Evolutionary conservation across 2,113 vertebrate genomes (phyloP).

Genomic region (Lasiurus cinereus): DNA sequence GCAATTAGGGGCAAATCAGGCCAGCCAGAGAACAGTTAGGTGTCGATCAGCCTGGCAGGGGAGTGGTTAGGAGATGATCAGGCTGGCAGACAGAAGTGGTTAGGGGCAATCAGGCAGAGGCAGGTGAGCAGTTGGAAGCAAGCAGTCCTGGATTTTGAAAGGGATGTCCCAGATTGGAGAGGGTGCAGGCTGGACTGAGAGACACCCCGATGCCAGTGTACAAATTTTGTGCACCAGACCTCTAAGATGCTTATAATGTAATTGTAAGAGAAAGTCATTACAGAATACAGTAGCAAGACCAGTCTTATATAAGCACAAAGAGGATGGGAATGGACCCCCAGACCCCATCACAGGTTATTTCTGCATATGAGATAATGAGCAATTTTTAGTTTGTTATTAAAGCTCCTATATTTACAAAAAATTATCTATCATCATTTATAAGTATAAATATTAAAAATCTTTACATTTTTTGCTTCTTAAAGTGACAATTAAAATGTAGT

Average conservation of each 20-base stretch:
- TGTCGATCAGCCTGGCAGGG: no score
- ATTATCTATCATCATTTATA: background rate
- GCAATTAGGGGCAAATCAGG: no score
- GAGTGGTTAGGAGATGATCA: no score
- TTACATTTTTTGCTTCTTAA: background rate
- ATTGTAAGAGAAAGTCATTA: background rate
- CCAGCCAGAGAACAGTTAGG: no score
- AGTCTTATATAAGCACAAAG: background rate
- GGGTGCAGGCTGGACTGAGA: no score
- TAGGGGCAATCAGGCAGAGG: no score
- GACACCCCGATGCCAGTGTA: no score
- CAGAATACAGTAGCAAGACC: background rate
- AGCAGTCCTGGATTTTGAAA: no score
- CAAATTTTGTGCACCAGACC: no score
- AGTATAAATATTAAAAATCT: background rate
- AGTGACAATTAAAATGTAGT: background rate
- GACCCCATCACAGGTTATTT: background rate
- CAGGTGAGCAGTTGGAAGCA: no score
- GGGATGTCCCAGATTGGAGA: no score
- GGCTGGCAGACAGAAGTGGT: no score
- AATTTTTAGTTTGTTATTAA: background rate
- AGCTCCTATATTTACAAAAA: background rate
- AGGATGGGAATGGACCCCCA: background rate
- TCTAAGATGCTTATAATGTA: background rate
- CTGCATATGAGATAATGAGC: background rate